Percentiles rank a stretch among this genome's conserved stretches.
phyloP scores from a whole-genome alignment of 2,113 vertebrate genomes.

The Ginglymostoma cirratum region DNA sequence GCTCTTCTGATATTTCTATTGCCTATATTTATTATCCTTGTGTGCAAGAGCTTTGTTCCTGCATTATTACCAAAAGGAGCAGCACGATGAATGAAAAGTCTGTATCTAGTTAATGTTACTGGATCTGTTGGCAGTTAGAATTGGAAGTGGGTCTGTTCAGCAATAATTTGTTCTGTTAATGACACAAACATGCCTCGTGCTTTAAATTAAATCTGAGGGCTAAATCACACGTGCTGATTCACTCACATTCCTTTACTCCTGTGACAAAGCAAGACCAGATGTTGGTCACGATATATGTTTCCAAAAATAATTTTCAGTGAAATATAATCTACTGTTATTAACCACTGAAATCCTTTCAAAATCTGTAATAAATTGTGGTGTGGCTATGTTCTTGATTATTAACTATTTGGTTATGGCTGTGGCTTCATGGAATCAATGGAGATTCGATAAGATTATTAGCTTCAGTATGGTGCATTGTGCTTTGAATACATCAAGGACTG shows the following conservation, averaged over 20 bases:
- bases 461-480: background rate
- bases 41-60: background rate
- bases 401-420: background rate
- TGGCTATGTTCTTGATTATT: no score
- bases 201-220: conserved; percentile 6
- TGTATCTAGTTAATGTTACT: background rate
- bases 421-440: background rate
- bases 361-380: background rate
- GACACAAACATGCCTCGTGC: background rate
- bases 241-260: background rate
- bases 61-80: background rate
- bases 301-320: background rate
- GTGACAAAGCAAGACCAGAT: conserved; percentile 14
- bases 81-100: background rate
- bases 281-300: background rate
- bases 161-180: conserved; percentile 28
- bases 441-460: background rate
- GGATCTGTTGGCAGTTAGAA: background rate
- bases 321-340: background rate
- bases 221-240: background rate
- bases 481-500: background rate
- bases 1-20: background rate
- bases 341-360: background rate
- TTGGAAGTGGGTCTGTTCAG: background rate
- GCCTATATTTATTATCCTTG: background rate